Percentiles rank a stretch among this genome's conserved stretches.
These are phyloP conservation scores for Brevimyrus niger DNA, from an alignment of 2,113 vertebrate species.

Conservation along the genomic window DNA sequence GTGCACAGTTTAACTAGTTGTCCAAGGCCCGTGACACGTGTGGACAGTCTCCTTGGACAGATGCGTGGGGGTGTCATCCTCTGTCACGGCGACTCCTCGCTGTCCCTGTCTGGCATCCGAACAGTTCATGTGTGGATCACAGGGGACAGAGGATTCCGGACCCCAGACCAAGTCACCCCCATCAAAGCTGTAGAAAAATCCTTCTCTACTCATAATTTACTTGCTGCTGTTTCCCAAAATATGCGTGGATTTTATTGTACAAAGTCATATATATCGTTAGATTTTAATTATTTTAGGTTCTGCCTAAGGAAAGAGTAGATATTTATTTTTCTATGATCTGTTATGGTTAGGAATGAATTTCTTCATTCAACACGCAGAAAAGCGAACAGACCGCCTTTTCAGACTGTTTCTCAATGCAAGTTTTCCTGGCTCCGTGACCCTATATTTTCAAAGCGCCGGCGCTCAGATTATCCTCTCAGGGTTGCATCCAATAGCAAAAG, in stretches of 20 bases:
- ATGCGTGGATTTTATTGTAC: not conserved
- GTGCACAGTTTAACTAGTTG: no score
- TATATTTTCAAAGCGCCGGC: not conserved
- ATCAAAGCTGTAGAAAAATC: not conserved
- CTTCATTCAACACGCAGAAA: not conserved
- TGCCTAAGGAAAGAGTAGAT: not conserved
- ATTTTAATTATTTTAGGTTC: not conserved
- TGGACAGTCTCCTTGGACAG: not conserved
- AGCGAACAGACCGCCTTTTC: not conserved
- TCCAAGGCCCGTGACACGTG: not conserved
- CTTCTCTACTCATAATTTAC: not conserved
- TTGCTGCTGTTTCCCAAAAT: not conserved
- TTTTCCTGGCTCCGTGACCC: not conserved
- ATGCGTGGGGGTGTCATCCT: not conserved
- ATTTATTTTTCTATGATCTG: not conserved
- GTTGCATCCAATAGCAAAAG: not conserved
- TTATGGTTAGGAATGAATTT: not conserved
- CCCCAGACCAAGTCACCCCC: not conserved
- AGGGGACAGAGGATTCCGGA: not conserved
- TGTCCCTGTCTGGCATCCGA: not conserved
- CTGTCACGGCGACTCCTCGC: not conserved
- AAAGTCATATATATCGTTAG: not conserved
- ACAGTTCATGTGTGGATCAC: not conserved
- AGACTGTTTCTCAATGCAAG: not conserved
- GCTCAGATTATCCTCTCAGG: not conserved